A percentile compares a stretch with the other conserved stretches of the same genome.
Evolutionary conservation across 2,888 invertebrate genomes (phyloP).

Genomic region (Campoletis raptor): DNA sequence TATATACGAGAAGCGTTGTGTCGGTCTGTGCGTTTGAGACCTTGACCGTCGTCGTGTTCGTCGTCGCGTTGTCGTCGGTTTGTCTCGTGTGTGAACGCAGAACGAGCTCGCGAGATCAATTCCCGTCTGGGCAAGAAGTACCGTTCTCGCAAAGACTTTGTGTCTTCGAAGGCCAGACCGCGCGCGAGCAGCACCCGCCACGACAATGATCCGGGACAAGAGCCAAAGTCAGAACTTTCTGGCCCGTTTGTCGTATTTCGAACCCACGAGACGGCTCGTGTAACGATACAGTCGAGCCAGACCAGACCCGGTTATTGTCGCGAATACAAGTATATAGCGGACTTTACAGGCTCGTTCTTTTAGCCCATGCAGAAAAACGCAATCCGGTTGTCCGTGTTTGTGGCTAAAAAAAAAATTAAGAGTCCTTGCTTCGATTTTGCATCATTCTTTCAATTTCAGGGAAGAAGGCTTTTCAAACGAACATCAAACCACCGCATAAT

Average conservation of each 20-base stretch:
- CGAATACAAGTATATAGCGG: background rate
- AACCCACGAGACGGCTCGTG: background rate
- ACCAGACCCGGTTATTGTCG: constrained; percentile 13
- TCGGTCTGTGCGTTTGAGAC: constrained; percentile 37
- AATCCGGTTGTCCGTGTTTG: constrained; percentile 40
- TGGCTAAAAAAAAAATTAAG: constrained; percentile 34
- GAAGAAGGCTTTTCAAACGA: background rate
- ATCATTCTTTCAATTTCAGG: background rate
- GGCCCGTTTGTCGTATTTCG: constrained; percentile 33
- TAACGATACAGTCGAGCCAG: background rate
- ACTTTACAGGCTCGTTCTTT: constrained; percentile 8
- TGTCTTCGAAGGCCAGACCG: constrained; percentile 66
- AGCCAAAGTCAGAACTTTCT: constrained; percentile 38
- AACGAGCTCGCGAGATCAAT: constrained; percentile 60
- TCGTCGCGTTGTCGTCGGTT: constrained; percentile 36
- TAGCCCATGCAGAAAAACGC: constrained; percentile 26
- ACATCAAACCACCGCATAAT: background rate
- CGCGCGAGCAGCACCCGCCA: background rate
- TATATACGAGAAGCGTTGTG: constrained; percentile 25
- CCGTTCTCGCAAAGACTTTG: constrained; percentile 61
- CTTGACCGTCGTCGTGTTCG: constrained; percentile 60
- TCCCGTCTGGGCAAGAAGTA: constrained; percentile 65
- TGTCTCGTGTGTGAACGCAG: constrained; percentile 57
- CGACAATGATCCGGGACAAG: constrained; percentile 17
- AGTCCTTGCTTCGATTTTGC: constrained; percentile 17